Base-by-base conservation (phyloP, 2,113 vertebrate genomes). In the Daubentonia madagascariensis region DNA sequence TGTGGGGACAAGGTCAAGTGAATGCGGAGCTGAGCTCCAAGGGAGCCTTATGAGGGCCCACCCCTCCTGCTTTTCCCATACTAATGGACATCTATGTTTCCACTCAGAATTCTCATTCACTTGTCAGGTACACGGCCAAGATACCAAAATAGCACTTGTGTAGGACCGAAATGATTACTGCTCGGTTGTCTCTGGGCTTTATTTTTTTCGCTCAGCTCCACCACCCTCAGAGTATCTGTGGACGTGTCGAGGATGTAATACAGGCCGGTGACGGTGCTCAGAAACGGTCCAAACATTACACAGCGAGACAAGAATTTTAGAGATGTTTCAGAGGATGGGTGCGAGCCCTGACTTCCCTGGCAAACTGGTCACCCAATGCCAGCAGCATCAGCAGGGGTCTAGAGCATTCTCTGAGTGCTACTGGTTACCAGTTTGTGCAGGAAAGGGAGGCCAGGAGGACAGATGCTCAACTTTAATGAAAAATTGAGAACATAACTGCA, bases 81-180 rank as follows among this genome's bases (percentile, higher is more conserved):
- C 83, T 86, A 93, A 92, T 80, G 83, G 86, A 76, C 37, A 23
- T 91, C 92, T 48, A 45, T 96, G 94, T 96, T 96, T 94, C 89
- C 85, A 95, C 81, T 95, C 67, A 94, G 93, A 86, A 93, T 52
- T 91, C 91, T 45, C 89, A 75, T 83, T 81, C 70, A n/a, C 84
- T 48, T 84, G 89, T 84, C 95, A 96, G 95, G 96, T 92, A 84
- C 76, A 79, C 80, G 85, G 85, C 91, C 67, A 88, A 80, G 67
- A 70, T 72, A 92, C 97, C 48, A 86, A 96, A 97, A 93, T 80
- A 96, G 91, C 89, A 28, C 94, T 95, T 92, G 90, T 93, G 68
- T 87, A 76, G 61, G 50, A 68, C 83, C 89, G 70, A 37, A 93
- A 40, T 63, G 87, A 81, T 92, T 61, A 52, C 40, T 45, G 48